Conservation (phyloP, 2,888 invertebrate genomes). For the Epirrhoe tristata region DNA sequence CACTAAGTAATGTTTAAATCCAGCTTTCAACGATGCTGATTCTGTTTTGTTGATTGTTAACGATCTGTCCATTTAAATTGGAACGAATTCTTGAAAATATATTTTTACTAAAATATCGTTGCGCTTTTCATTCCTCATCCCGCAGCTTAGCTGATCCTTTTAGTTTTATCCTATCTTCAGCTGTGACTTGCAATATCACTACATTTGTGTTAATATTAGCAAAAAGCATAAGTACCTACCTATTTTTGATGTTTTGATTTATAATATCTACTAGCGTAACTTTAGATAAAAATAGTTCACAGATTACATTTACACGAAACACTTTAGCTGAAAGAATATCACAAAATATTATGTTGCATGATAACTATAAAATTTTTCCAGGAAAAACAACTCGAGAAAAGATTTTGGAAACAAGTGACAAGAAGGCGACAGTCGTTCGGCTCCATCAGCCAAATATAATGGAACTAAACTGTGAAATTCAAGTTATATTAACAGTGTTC, state of each 20-base stretch:
- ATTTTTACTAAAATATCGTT: constrained; percentile 77
- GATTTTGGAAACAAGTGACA: constrained; percentile 92
- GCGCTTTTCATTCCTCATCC: constrained; percentile 81
- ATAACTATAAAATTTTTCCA: constrained; percentile 68
- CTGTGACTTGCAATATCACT: constrained; percentile 33
- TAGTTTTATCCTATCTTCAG: constrained; percentile 37
- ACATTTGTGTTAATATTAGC: constrained; percentile 2
- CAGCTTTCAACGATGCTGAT: constrained; percentile 70
- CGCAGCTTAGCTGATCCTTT: constrained; percentile 65
- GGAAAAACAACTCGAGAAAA: constrained; percentile 91
- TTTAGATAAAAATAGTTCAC: constrained; percentile 6
- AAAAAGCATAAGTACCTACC: neutral
- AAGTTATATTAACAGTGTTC: constrained; percentile 56
- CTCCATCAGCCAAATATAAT: constrained; percentile 78
- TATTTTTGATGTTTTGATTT: constrained; percentile 3
- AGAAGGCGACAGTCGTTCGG: constrained; percentile 88
- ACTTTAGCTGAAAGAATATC: neutral
- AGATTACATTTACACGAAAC: constrained; percentile 1
- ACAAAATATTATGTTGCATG: constrained; percentile 18
- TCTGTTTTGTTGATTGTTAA: constrained; percentile 66
- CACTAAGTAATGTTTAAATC: constrained; percentile 69
- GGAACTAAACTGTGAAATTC: constrained; percentile 25
- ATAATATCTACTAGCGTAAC: neutral
- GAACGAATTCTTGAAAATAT: constrained; percentile 79
- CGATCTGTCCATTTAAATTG: constrained; percentile 79